These are phyloP conservation scores for Pelmatolapia mariae DNA, from an alignment of 2,113 vertebrate species.

Conservation along the genomic window DNA sequence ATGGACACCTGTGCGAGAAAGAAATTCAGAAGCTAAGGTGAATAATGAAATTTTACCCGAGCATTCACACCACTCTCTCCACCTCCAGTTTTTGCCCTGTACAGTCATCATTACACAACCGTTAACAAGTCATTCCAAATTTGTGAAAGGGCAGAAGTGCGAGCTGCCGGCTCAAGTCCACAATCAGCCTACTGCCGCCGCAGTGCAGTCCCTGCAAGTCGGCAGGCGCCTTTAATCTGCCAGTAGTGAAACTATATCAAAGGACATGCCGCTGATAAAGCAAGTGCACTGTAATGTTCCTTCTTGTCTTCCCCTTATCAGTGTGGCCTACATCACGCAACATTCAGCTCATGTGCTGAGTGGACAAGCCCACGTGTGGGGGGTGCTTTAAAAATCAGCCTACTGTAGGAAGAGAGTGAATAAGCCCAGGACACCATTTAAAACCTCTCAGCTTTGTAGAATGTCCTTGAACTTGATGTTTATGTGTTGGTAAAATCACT, in stretches of 20 bases:
- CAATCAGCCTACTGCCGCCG: neutral
- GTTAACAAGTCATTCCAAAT: neutral
- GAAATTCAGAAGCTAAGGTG: neutral
- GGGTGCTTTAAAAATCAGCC: neutral
- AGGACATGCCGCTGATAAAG: constrained; percentile 65
- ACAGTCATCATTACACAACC: constrained; percentile 32
- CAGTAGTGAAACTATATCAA: constrained; percentile 58
- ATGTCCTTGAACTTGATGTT: neutral
- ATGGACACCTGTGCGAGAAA: neutral
- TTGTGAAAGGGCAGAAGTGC: constrained; percentile 20
- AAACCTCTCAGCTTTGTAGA: neutral
- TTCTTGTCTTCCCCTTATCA: constrained; percentile 39
- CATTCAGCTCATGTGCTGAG: constrained; percentile 19
- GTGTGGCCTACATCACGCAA: constrained; percentile 43
- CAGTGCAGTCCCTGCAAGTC: neutral
- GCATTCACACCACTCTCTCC: neutral
- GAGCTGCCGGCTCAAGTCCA: constrained; percentile 32
- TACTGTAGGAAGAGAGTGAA: neutral
- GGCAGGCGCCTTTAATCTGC: constrained; percentile 56
- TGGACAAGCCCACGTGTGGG: constrained; percentile 1
- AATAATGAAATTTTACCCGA: neutral
- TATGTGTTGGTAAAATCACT: neutral
- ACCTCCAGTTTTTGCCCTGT: neutral
- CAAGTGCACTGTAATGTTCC: constrained; percentile 5
- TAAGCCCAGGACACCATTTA: neutral